phyloP scores from a whole-genome alignment of 2,113 vertebrate genomes.

The Euleptes europaea region DNA sequence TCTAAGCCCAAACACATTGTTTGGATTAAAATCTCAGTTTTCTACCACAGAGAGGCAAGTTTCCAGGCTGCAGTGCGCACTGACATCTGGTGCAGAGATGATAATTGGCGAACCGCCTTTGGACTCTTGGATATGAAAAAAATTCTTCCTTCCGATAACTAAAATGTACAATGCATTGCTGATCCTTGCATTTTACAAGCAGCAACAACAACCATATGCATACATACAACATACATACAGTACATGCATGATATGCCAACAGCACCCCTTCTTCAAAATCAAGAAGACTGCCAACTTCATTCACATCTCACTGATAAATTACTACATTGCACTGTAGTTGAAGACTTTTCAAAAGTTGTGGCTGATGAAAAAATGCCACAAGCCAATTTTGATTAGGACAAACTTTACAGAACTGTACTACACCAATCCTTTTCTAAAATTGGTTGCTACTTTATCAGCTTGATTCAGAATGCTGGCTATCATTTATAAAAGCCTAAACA shows the following conservation, averaged over 20 bases:
- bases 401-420: neutral
- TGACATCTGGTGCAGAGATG: neutral
- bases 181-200: neutral
- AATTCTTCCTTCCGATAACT: neutral
- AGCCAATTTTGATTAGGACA: neutral
- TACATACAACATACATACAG: neutral
- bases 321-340: neutral
- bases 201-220: neutral
- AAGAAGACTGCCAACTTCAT: neutral
- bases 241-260: neutral
- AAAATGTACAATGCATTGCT: neutral
- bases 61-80: slow-evolving; percentile 9
- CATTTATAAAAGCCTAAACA: neutral
- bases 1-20: neutral
- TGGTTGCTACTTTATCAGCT: neutral
- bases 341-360: neutral
- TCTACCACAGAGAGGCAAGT: neutral
- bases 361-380: neutral
- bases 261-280: neutral
- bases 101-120: neutral
- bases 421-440: neutral
- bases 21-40: neutral
- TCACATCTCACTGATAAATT: neutral
- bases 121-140: neutral
- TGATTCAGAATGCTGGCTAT: neutral